Conservation (phyloP, 1,140 invertebrate genomes). For the Anthonomus grandis region DNA sequence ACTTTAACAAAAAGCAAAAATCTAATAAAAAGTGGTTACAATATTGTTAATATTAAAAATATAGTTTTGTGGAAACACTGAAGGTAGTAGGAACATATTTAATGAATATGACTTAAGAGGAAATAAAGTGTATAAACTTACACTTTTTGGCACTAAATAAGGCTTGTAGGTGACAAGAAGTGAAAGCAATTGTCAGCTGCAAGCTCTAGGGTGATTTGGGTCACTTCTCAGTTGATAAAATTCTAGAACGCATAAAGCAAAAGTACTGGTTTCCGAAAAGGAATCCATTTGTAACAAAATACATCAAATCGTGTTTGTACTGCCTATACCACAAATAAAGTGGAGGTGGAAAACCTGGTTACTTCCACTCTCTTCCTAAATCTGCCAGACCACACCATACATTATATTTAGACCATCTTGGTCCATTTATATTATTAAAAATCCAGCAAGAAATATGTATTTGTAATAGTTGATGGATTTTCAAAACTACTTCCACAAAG, state of each 20-base stretch:
- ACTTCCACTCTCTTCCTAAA: slow-evolving; percentile 9
- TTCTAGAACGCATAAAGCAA: slow-evolving; percentile 21
- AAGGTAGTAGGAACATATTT: slow-evolving; percentile 1
- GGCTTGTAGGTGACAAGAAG: slow-evolving; percentile 23
- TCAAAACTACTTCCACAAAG: not conserved
- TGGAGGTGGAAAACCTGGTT: slow-evolving; percentile 2
- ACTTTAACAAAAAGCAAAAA: too few relatives aligned
- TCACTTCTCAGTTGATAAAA: slow-evolving; percentile 29
- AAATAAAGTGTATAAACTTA: too few relatives aligned
- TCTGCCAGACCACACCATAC: too few relatives aligned
- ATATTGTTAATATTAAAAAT: too few relatives aligned
- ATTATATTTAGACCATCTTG: too few relatives aligned
- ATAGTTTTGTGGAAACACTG: not conserved
- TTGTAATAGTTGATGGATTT: not conserved
- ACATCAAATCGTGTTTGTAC: slow-evolving; percentile 14
- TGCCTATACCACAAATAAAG: slow-evolving; percentile 15
- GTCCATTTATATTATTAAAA: too few relatives aligned
- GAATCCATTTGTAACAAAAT: slow-evolving; percentile 17
- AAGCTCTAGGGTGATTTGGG: slow-evolving; percentile 29
- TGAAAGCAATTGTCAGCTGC: too few relatives aligned
- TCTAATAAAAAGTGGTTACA: too few relatives aligned
- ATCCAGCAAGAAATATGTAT: too few relatives aligned
- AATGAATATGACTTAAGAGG: slow-evolving; percentile 13
- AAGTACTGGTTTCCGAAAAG: slow-evolving; percentile 32
- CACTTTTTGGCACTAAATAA: slow-evolving; percentile 20